Percentiles rank a stretch among this genome's conserved stretches.
These are phyloP conservation scores for Didymodactylos carnosus DNA, from an alignment of 2,888 invertebrate species.

Conservation along the genomic window DNA sequence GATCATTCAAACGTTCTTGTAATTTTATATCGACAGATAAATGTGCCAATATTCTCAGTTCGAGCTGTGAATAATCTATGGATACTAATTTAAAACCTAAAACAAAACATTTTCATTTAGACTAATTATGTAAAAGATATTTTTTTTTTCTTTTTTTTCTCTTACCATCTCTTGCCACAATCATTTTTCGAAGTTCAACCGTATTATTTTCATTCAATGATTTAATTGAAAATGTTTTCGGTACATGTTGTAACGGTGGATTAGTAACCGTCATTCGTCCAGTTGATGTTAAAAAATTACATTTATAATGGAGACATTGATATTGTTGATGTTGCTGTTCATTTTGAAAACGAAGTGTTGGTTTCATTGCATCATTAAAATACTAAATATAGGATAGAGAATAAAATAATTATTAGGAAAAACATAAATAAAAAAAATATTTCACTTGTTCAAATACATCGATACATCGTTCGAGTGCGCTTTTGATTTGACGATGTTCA, in stretches of 20 bases:
- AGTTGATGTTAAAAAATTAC: conserved; percentile 35
- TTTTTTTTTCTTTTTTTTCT: not conserved
- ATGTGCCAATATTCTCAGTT: conserved; percentile 75
- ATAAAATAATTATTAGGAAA: not conserved
- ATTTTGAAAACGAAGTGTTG: not conserved
- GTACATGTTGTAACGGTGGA: conserved; percentile 76
- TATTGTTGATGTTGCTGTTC: too few relatives aligned
- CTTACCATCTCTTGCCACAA: not conserved
- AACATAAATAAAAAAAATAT: too few relatives aligned
- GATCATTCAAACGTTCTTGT: conserved; percentile 36
- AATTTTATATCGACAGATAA: conserved; percentile 56
- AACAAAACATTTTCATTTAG: not conserved
- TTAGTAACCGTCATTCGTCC: conserved; percentile 71
- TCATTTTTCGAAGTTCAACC: not conserved
- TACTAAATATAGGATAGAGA: not conserved
- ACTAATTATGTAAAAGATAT: not conserved
- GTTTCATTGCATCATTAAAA: not conserved
- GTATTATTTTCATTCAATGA: not conserved
- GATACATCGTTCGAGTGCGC: not conserved
- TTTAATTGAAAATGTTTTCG: conserved; percentile 55
- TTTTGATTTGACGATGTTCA: not conserved
- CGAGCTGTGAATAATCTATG: conserved; percentile 87
- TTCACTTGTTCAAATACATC: not conserved
- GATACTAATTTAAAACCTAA: conserved; percentile 50
- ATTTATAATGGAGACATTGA: conserved; percentile 20